Evolutionary conservation across 2,113 vertebrate genomes (phyloP), one percentile per base, ranked within the genome.

Genomic region (Cyanoramphus novaezelandiae): DNA sequence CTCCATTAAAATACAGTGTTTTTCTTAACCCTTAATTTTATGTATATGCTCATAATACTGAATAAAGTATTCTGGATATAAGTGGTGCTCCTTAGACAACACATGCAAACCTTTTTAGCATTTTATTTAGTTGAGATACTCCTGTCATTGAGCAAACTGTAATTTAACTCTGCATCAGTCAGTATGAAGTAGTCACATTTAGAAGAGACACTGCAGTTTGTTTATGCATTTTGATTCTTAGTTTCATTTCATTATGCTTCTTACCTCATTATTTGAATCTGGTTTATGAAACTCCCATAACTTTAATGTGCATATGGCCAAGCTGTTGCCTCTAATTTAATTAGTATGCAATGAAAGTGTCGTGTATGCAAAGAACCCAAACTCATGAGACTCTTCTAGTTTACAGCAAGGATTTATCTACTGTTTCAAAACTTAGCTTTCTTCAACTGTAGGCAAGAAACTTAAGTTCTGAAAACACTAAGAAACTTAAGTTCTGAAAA

Each of bases 281-380:
- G 28, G 27, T 75, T 88, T 92, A 46, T 62, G n/a, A 89, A 91
- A 88, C 49, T 81, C 52, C 35, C 52, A 23, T 67, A 57, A 60
- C 17, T 95, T 75, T 19, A 60, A 23, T n/a, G 39, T 81, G 64
- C 31, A 44, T 75, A n/a, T 52, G 47, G 64, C 79, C 49, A 79
- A 92, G n/a, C 24, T 88, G 60, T 76, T 95, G 64, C 57, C 47
- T 83, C 86, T 93, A 89, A 65, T 92, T 95, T 89, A 74, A 82
- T 94, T 92, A 92, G n/a, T 18, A 28, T 63, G 35, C 59, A 50
- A 65, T 65, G 60, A 77, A 89, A 81, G 72, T 71, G 44, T 29
- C 46, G 43, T 85, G 19, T 62, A 28, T 86, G 62, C 60, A 82
- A 37, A 60, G 69, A 91, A 59, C n/a, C 13, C 44, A 49, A 9